A percentile compares a stretch with the other conserved stretches of the same genome.
phyloP scores from a whole-genome alignment of 1,140 invertebrate genomes.

The Drosophila teissieri region DNA sequence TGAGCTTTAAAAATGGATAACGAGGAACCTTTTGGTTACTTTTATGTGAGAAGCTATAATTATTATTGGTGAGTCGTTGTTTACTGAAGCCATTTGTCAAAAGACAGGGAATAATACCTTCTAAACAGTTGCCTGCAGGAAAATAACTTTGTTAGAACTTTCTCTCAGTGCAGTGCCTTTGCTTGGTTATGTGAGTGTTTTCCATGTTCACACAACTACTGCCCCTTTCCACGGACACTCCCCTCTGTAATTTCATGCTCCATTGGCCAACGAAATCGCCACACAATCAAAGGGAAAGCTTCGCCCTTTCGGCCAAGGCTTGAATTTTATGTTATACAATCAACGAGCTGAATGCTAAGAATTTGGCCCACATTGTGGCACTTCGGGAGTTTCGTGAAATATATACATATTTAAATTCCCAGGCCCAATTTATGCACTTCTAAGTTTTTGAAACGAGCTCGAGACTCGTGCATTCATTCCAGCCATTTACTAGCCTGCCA shows the following conservation, averaged over 20 bases:
- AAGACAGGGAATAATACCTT: no score
- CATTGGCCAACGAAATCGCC: slow-evolving; percentile 69
- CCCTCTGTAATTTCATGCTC: slow-evolving; percentile 71
- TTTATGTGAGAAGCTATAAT: no score
- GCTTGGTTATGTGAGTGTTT: slow-evolving; percentile 20
- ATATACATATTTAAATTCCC: slow-evolving; percentile 45
- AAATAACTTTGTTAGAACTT: neutral
- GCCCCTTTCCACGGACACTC: neutral
- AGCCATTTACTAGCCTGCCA: slow-evolving; percentile 4
- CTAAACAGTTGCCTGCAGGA: no score
- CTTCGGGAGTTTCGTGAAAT: slow-evolving; percentile 9
- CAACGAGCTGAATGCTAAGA: slow-evolving; percentile 37
- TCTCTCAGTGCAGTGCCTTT: neutral
- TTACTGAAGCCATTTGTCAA: no score
- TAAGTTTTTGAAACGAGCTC: slow-evolving; percentile 21
- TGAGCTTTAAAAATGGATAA: no score
- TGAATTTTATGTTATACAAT: slow-evolving; percentile 54
- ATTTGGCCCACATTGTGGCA: slow-evolving; percentile 47
- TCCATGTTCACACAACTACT: slow-evolving; percentile 33
- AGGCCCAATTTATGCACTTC: slow-evolving; percentile 50
- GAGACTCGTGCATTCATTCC: slow-evolving; percentile 42
- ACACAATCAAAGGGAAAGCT: slow-evolving; percentile 64
- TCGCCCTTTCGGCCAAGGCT: slow-evolving; percentile 33
- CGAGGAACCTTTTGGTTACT: no score
- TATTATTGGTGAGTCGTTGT: no score